Conservation (phyloP, 2,888 invertebrate genomes). For the Mesopsocus fuscifrons region DNA sequence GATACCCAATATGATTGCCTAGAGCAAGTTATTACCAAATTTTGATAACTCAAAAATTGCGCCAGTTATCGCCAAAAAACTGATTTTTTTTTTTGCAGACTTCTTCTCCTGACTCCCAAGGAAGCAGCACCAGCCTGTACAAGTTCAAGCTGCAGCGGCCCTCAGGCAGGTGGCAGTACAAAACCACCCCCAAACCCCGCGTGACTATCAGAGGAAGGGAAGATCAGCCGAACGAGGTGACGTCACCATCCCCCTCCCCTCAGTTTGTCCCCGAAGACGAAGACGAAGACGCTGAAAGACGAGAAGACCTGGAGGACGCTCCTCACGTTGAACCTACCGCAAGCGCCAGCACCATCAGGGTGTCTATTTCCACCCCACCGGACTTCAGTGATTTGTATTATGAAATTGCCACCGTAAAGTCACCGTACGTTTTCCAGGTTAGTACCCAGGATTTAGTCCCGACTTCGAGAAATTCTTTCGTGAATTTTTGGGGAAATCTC, state of each 20-base stretch:
- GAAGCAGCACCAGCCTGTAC: slow-evolving; percentile 41
- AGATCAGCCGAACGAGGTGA: slow-evolving; percentile 21
- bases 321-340: slow-evolving; percentile 25
- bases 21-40: no score
- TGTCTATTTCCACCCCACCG: slow-evolving; percentile 73
- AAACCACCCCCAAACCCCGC: slow-evolving; percentile 72
- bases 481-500: slow-evolving; percentile 8
- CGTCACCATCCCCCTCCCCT: slow-evolving; percentile 20
- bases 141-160: slow-evolving; percentile 67
- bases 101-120: slow-evolving; percentile 12
- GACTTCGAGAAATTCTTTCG: no score
- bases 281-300: slow-evolving; percentile 22
- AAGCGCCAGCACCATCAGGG: slow-evolving; percentile 62
- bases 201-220: slow-evolving; percentile 56
- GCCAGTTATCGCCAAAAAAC: no score
- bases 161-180: slow-evolving; percentile 79
- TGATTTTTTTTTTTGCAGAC: no score
- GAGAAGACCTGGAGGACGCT: slow-evolving; percentile 19
- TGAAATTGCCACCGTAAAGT: slow-evolving; percentile 77
- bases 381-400: slow-evolving; percentile 73
- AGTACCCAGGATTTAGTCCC: no score
- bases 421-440: slow-evolving; percentile 80
- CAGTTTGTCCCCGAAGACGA: slow-evolving; percentile 43
- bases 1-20: no score
- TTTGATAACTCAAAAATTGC: no score